phyloP scores from a whole-genome alignment of 2,888 invertebrate genomes.

The Cheilosia grossa region DNA sequence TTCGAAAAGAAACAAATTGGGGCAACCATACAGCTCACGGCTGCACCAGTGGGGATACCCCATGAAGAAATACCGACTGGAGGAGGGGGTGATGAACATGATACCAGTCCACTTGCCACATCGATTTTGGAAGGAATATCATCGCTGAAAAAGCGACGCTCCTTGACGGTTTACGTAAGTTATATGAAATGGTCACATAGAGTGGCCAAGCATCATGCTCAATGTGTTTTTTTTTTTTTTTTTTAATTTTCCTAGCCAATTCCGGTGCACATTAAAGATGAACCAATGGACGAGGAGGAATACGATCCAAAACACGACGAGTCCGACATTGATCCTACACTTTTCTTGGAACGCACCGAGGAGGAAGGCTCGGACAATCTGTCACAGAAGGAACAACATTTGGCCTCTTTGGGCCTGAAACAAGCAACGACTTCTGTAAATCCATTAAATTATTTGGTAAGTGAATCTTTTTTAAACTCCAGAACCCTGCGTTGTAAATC shows the following conservation, averaged over 20 bases:
- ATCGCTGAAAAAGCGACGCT: slow-evolving; percentile 81
- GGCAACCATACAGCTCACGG: slow-evolving; percentile 29
- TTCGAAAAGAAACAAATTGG: slow-evolving; percentile 75
- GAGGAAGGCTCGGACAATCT: slow-evolving; percentile 80
- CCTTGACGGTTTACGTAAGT: slow-evolving; percentile 83
- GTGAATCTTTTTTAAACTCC: neutral
- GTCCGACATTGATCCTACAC: slow-evolving; percentile 82
- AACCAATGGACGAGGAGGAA: slow-evolving; percentile 82
- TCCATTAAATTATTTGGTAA: slow-evolving; percentile 64
- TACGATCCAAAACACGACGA: slow-evolving; percentile 80
- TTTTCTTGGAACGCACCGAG: slow-evolving; percentile 82
- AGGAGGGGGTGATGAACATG: slow-evolving; percentile 32
- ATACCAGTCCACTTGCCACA: slow-evolving; percentile 50
- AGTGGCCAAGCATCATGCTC: slow-evolving; percentile 42
- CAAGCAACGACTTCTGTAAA: slow-evolving; percentile 58
- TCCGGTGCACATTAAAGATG: slow-evolving; percentile 82
- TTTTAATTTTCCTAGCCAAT: slow-evolving; percentile 78
- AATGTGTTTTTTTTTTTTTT: slow-evolving; percentile 10
- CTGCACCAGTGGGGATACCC: slow-evolving; percentile 16
- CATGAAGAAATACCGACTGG: slow-evolving; percentile 13
- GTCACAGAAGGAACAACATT: slow-evolving; percentile 77
- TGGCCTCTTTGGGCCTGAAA: slow-evolving; percentile 77
- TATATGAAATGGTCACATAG: slow-evolving; percentile 76
- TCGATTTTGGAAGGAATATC: slow-evolving; percentile 82
- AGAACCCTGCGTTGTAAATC: too few species aligned